Evolutionary conservation across 2,797 vertebrate genomes (phyloP).

Genomic region (Ataeniobius toweri): DNA sequence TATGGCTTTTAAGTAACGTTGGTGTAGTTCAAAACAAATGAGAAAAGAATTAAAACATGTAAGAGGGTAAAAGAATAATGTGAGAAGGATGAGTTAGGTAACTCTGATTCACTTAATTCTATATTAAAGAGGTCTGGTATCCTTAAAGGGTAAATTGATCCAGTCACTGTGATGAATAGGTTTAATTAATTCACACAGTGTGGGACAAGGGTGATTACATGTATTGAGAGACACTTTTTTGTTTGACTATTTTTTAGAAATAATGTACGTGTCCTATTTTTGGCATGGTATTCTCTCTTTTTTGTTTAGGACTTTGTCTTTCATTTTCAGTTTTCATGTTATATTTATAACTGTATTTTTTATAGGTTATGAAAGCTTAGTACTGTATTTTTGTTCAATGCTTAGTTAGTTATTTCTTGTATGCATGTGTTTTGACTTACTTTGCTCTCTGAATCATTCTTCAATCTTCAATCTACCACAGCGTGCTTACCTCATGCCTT

Average conservation of each 20-base stretch:
- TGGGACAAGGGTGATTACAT: slow-evolving; percentile 47
- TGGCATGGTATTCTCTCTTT: not conserved
- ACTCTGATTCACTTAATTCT: slow-evolving; percentile 57
- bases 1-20: slow-evolving; percentile 18
- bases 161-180: slow-evolving; percentile 66
- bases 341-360: not conserved
- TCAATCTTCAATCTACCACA: not conserved
- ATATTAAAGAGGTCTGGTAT: slow-evolving; percentile 28
- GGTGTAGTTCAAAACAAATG: not conserved
- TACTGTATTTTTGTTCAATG: too few species aligned
- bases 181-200: slow-evolving; percentile 53
- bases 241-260: slow-evolving; percentile 43
- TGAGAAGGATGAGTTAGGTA: slow-evolving; percentile 22
- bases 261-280: slow-evolving; percentile 23
- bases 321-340: not conserved
- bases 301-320: not conserved
- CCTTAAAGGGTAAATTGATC: slow-evolving; percentile 65
- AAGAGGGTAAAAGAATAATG: slow-evolving; percentile 2
- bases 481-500: not conserved
- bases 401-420: too few species aligned
- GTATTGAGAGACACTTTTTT: slow-evolving; percentile 36
- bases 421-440: not conserved
- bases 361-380: too few species aligned
- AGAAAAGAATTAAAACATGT: not conserved
- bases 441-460: not conserved